Evolutionary conservation across 2,888 invertebrate species (phyloP).

Genomic region (Drosophila nigricruria): DNA sequence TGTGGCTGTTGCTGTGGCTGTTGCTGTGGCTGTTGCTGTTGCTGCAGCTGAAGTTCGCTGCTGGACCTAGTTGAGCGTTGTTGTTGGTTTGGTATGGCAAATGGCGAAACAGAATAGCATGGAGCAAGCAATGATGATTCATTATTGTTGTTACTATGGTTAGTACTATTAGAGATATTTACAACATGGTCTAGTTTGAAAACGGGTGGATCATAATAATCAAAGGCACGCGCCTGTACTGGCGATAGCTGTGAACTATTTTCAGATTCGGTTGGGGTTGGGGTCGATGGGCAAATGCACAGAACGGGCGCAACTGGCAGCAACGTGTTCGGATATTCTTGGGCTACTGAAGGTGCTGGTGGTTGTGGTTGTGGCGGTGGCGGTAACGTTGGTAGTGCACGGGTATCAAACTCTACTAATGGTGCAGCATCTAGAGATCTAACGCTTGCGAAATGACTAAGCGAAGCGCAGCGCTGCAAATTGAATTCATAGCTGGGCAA

Average conservation of each 20-base stretch:
- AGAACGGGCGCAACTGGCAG: conserved; percentile 73
- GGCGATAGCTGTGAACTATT: conserved; percentile 56
- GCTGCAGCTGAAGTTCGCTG: conserved; percentile 78
- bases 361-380: background rate
- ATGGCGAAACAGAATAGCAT: conserved; percentile 81
- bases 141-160: conserved; percentile 83
- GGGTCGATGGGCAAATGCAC: conserved; percentile 82
- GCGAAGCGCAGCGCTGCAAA: conserved; percentile 49
- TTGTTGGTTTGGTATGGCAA: conserved; percentile 74
- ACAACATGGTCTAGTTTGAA: conserved; percentile 67
- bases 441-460: conserved; percentile 42
- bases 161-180: conserved; percentile 77
- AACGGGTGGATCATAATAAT: conserved; percentile 47
- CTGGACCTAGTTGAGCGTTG: conserved; percentile 83
- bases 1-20: conserved; percentile 65
- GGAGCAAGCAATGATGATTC: conserved; percentile 85
- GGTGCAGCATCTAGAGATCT: conserved; percentile 33
- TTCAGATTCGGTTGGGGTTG: conserved; percentile 83
- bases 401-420: conserved; percentile 23
- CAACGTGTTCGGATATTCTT: conserved; percentile 39
- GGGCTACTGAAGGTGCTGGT: conserved; percentile 4
- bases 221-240: conserved; percentile 25
- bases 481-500: conserved; percentile 57
- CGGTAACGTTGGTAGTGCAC: conserved; percentile 7
- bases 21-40: conserved; percentile 61